phyloP scores from a whole-genome alignment of 2,113 vertebrate genomes.

The Takifugu flavidus region DNA sequence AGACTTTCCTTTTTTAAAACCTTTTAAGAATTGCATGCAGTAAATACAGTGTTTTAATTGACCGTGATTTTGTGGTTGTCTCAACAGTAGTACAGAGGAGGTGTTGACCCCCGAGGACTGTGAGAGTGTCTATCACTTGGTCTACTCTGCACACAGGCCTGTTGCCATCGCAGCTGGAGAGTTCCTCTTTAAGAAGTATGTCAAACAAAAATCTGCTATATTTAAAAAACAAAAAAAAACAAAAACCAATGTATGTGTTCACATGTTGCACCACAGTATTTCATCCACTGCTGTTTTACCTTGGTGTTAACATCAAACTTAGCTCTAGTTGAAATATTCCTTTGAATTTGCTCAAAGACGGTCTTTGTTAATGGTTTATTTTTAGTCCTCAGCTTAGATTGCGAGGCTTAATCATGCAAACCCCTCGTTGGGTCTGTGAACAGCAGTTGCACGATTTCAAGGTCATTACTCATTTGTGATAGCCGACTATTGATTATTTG shows the following conservation, averaged over 20 bases:
- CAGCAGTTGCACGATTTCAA: background rate
- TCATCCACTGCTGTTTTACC: background rate
- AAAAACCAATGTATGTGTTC: background rate
- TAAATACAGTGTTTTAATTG: no score
- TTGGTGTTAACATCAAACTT: background rate
- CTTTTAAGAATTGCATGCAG: no score
- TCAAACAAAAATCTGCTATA: background rate
- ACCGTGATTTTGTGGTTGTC: slow-evolving; percentile 32
- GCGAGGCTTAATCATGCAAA: background rate
- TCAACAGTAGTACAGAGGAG: slow-evolving; percentile 93
- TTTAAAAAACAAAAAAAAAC: background rate
- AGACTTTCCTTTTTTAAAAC: no score
- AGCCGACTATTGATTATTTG: slow-evolving; percentile 14
- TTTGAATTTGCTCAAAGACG: background rate
- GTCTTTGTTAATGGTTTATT: background rate
- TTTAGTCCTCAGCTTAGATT: background rate
- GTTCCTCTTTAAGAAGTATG: slow-evolving; percentile 98
- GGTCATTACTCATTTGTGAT: background rate
- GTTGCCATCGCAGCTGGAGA: slow-evolving; percentile 97
- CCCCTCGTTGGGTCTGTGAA: background rate
- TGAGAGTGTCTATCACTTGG: slow-evolving; percentile 98
- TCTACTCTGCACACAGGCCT: slow-evolving; percentile 96
- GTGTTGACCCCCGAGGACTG: slow-evolving; percentile 97
- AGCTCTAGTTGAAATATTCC: background rate
- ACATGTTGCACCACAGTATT: background rate